Evolutionary conservation across 2,113 vertebrate genomes (phyloP).

Genomic region (Mesembrinibis cayennensis): DNA sequence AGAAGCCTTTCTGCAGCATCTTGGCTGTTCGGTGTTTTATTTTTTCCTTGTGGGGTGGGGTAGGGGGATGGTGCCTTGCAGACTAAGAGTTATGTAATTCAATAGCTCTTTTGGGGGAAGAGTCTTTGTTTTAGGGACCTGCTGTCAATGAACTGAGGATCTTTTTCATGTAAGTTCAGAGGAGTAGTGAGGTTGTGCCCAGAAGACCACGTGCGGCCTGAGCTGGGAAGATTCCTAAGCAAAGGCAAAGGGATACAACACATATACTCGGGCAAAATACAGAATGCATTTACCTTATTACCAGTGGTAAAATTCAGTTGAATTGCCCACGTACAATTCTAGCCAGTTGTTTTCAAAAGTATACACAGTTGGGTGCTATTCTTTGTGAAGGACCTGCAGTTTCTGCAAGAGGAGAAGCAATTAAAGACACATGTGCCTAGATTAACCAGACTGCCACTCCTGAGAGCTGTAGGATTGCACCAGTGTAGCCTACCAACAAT

Average conservation of each 20-base stretch:
- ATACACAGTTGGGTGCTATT: not conserved
- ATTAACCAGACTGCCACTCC: not conserved
- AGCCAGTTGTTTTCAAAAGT: not conserved
- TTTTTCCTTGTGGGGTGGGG: not conserved
- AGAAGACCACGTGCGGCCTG: not conserved
- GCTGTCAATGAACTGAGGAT: not conserved
- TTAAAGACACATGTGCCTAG: not conserved
- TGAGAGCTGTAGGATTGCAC: not conserved
- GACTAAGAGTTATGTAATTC: not conserved
- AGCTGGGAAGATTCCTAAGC: not conserved
- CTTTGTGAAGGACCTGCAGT: not conserved
- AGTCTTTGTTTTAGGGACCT: not conserved
- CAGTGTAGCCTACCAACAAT: not conserved
- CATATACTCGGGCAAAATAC: not conserved
- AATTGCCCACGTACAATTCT: not conserved
- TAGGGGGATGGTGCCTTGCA: not conserved
- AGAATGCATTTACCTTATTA: not conserved
- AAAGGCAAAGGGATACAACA: not conserved
- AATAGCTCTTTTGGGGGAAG: fast-evolving
- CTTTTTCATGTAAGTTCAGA: not conserved
- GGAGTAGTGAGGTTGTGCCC: not conserved
- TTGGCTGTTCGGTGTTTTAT: not conserved
- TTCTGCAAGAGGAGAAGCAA: not conserved
- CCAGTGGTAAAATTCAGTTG: not conserved
- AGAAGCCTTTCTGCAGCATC: not conserved